phyloP scores from a whole-genome alignment of 2,113 vertebrate species.

The Pterocles gutturalis region DNA sequence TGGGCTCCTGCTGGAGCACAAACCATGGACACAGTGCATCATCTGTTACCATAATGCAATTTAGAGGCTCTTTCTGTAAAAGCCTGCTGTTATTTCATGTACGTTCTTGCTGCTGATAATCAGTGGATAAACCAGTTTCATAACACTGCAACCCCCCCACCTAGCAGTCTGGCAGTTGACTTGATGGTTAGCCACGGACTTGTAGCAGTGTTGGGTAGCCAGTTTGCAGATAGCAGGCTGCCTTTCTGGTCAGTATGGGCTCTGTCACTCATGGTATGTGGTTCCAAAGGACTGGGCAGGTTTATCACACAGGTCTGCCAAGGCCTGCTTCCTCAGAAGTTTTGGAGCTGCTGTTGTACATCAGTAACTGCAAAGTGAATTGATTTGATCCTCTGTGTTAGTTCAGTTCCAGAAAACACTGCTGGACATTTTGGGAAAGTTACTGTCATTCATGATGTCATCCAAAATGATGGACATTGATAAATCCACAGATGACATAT shows the following conservation, averaged over 20 bases:
- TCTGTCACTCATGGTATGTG: not conserved
- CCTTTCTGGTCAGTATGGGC: not conserved
- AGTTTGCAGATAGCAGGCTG: not conserved
- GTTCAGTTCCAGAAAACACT: not conserved
- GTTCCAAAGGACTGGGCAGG: not conserved
- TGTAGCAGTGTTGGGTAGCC: not conserved
- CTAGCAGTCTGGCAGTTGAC: constrained; percentile 42
- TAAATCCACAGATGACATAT: not conserved
- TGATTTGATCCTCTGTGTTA: not conserved
- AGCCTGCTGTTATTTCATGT: constrained; percentile 38
- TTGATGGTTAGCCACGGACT: constrained; percentile 49
- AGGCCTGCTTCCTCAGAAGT: not conserved
- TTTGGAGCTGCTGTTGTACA: not conserved
- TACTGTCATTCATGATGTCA: not conserved
- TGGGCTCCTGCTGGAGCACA: not conserved
- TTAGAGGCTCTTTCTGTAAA: constrained; percentile 20
- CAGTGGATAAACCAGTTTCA: constrained; percentile 67
- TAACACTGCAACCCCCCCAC: constrained; percentile 15
- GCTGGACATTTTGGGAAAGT: not conserved
- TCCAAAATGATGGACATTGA: not conserved
- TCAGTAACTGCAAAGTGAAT: not conserved
- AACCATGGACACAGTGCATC: not conserved
- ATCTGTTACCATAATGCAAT: not conserved
- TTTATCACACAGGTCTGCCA: not conserved
- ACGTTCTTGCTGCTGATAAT: constrained; percentile 43